Percentiles rank a stretch among this genome's conserved stretches.
phyloP scores from a whole-genome alignment of 2,888 invertebrate species.

The Amblyjoppa proteus region DNA sequence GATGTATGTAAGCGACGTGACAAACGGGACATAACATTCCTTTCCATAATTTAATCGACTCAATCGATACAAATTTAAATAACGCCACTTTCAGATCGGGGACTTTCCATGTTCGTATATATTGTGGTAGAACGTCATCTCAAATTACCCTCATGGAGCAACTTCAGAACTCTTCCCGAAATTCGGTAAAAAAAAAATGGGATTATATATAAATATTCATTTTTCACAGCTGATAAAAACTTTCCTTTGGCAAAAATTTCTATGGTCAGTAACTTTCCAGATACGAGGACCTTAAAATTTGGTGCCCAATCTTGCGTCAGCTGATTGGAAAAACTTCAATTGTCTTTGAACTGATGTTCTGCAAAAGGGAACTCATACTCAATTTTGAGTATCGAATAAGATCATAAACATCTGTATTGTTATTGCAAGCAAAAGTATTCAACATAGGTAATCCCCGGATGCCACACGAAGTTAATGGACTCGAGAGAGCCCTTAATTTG shows the following conservation, averaged over 20 bases:
- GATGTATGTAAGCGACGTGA: constrained; percentile 47
- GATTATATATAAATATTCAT: not conserved
- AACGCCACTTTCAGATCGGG: not conserved
- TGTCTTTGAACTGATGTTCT: not conserved
- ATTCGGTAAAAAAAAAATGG: not conserved
- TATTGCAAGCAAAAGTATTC: not conserved
- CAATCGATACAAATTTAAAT: not conserved
- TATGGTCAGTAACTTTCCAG: not conserved
- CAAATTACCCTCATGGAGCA: not conserved
- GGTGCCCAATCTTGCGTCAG: not conserved
- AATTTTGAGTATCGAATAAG: not conserved
- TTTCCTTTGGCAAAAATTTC: not conserved
- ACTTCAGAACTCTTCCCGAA: not conserved
- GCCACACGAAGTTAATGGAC: not conserved
- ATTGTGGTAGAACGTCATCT: not conserved
- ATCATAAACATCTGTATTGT: not conserved
- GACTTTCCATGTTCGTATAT: not conserved
- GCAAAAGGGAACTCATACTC: not conserved
- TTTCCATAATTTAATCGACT: constrained; percentile 18
- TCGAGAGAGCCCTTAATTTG: constrained; percentile 7
- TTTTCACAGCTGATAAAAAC: not conserved
- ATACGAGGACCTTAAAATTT: not conserved
- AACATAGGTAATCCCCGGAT: not conserved
- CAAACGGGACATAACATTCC: constrained; percentile 37
- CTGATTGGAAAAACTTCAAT: not conserved